Evolutionary conservation across 2,797 vertebrate species (phyloP).

Genomic region (Lophotriccus pileatus): DNA sequence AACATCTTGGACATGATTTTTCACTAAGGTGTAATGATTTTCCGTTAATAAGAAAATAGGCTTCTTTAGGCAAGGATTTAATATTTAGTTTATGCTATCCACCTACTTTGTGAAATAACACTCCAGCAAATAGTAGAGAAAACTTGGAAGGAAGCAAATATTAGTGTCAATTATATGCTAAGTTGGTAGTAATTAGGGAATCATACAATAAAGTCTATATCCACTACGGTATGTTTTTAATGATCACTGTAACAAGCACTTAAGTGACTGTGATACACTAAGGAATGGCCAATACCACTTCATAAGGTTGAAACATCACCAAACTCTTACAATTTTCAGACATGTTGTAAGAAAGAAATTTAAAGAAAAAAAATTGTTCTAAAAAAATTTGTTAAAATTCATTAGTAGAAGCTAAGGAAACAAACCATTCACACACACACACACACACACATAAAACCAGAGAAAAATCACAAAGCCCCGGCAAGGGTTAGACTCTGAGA

Average conservation of each 20-base stretch:
- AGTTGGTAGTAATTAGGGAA: conserved; percentile 30
- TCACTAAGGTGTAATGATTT: conserved; percentile 5
- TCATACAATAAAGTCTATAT: conserved; percentile 31
- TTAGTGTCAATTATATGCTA: conserved; percentile 9
- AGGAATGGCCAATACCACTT: conserved; percentile 8
- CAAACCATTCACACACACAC: neutral
- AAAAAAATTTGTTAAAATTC: neutral
- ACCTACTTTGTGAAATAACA: neutral
- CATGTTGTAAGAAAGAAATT: neutral
- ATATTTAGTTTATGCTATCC: neutral
- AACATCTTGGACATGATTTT: neutral
- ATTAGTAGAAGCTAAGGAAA: neutral
- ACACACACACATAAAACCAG: neutral
- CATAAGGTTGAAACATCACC: neutral
- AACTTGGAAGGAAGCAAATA: neutral
- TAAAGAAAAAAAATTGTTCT: neutral
- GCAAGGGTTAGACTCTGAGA: neutral
- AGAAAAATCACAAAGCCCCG: neutral
- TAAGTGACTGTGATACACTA: conserved; percentile 30
- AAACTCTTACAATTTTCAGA: neutral
- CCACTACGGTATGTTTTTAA: conserved; percentile 32
- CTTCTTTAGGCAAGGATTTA: neutral
- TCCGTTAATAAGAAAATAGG: neutral
- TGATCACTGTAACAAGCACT: conserved; percentile 29
- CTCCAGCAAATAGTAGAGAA: neutral